Percentiles rank a stretch among this genome's conserved stretches.
These are phyloP conservation scores for Paracentrotus lividus DNA, from an alignment of 53 echinoderm and acorn worm genomes.

Conservation along the genomic window DNA sequence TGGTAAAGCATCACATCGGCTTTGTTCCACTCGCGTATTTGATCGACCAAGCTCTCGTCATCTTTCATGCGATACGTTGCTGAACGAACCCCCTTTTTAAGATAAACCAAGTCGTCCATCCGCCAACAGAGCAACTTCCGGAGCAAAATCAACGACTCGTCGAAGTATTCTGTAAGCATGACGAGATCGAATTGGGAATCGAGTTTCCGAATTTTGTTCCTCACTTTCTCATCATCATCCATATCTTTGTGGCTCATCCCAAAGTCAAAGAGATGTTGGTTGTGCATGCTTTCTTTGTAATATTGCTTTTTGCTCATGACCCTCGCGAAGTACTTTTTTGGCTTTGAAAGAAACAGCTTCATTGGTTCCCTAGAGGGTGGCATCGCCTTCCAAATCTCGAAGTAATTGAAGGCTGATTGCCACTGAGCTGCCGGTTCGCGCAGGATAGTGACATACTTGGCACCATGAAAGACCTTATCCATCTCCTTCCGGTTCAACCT, in stretches of 20 bases:
- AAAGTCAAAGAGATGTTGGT: constrained; percentile 71
- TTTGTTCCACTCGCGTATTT: constrained; percentile 69
- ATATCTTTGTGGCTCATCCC: constrained; percentile 64
- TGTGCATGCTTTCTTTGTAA: constrained; percentile 64
- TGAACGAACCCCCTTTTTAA: constrained; percentile 59
- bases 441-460: constrained; percentile 77
- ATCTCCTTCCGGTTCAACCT: constrained; percentile 15
- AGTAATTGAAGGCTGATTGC: constrained; percentile 82
- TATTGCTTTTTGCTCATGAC: constrained; percentile 33
- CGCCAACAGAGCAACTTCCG: constrained; percentile 73
- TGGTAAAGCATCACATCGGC: constrained; percentile 75
- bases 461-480: background rate
- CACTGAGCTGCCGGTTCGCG: constrained; percentile 80
- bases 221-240: constrained; percentile 52
- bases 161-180: constrained; percentile 78
- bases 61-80: constrained; percentile 33
- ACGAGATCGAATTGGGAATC: constrained; percentile 73
- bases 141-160: constrained; percentile 75
- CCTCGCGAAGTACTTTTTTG: constrained; percentile 22
- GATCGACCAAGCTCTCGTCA: constrained; percentile 16
- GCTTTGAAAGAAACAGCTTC: constrained; percentile 47
- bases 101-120: constrained; percentile 73
- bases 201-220: constrained; percentile 61
- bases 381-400: constrained; percentile 57
- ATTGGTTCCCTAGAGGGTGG: constrained; percentile 42